phyloP scores from a whole-genome alignment of 2,113 vertebrate species.

The Odobenus rosmarus region DNA sequence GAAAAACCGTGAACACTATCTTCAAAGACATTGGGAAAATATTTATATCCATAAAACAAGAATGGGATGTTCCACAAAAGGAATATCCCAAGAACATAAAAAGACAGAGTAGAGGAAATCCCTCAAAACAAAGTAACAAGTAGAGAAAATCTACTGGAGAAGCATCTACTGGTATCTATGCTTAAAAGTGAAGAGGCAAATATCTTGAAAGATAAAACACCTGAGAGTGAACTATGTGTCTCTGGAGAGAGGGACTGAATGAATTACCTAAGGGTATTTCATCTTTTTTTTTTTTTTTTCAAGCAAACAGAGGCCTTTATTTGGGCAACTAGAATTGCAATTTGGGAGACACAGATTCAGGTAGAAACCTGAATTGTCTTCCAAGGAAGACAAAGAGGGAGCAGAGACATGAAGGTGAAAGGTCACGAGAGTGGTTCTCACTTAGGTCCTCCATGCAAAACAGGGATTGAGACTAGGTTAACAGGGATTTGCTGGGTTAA shows the following conservation, averaged over 20 bases:
- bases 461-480: neutral
- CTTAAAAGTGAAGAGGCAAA: neutral
- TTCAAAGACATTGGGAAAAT: neutral
- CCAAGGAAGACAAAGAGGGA: neutral
- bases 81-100: neutral
- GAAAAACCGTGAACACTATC: neutral
- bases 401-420: neutral
- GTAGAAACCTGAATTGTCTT: neutral
- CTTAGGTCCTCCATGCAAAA: neutral
- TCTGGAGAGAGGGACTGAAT: neutral
- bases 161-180: neutral
- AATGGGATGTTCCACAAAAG: slow-evolving; percentile 16
- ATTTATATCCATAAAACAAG: neutral
- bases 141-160: neutral
- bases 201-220: neutral
- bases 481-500: neutral
- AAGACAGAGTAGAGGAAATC: neutral
- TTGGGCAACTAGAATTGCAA: neutral
- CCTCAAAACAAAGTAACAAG: neutral
- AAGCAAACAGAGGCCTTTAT: neutral
- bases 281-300: neutral
- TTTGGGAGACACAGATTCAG: neutral
- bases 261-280: neutral
- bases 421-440: neutral
- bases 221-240: neutral